These are phyloP conservation scores for Amphipyra berbera DNA, from an alignment of 2,888 invertebrate genomes.

Conservation along the genomic window DNA sequence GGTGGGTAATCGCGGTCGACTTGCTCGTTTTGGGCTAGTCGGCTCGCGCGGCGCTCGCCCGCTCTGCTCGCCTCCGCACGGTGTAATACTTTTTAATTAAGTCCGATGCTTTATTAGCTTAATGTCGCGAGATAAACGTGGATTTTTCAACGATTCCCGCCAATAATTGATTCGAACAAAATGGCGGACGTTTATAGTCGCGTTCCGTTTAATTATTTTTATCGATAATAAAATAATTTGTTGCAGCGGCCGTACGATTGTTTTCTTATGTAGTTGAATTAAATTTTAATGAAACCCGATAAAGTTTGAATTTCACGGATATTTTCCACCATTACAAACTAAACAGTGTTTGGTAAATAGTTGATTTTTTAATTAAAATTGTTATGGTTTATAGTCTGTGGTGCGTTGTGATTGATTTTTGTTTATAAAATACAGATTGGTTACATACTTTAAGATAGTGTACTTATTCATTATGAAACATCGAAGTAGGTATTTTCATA, in stretches of 20 bases:
- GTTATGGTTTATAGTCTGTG: slow-evolving; percentile 70
- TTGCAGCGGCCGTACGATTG: slow-evolving; percentile 59
- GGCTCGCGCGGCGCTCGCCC: slow-evolving; percentile 68
- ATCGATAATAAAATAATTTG: slow-evolving; percentile 77
- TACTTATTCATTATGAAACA: slow-evolving; percentile 43
- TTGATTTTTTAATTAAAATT: slow-evolving; percentile 88
- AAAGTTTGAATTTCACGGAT: slow-evolving; percentile 86
- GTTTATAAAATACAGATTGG: slow-evolving; percentile 65
- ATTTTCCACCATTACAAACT: slow-evolving; percentile 86
- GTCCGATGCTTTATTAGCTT: slow-evolving; percentile 90
- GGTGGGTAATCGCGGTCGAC: slow-evolving; percentile 71
- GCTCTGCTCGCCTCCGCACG: slow-evolving; percentile 62
- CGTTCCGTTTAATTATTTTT: slow-evolving; percentile 70
- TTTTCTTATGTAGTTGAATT: slow-evolving; percentile 72
- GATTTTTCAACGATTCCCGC: slow-evolving; percentile 73
- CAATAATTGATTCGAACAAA: slow-evolving; percentile 72
- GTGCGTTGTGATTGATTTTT: slow-evolving; percentile 77
- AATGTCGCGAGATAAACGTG: slow-evolving; percentile 81
- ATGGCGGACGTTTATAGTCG: slow-evolving; percentile 64
- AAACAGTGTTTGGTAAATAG: slow-evolving; percentile 87
- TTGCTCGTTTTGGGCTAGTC: slow-evolving; percentile 77
- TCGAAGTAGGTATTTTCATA: slow-evolving; percentile 29
- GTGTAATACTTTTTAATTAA: slow-evolving; percentile 86
- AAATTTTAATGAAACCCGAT: slow-evolving; percentile 83
- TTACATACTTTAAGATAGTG: slow-evolving; percentile 40